These are phyloP conservation scores for Agrochola circellaris DNA, from an alignment of 2,888 invertebrate species.

Conservation along the genomic window DNA sequence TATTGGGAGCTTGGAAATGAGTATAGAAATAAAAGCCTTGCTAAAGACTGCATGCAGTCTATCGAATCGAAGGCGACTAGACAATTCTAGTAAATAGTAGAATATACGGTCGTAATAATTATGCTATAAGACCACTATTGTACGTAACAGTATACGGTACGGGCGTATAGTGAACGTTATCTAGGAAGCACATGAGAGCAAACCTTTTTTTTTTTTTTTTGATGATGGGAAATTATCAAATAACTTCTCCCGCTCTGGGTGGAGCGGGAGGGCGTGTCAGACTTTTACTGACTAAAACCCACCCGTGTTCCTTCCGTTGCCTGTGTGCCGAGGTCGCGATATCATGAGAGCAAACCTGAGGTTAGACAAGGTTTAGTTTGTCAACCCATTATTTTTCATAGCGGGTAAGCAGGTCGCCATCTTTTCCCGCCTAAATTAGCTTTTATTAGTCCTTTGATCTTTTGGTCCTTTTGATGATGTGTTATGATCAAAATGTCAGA, in stretches of 20 bases:
- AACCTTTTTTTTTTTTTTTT: too few species aligned
- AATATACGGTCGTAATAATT: background rate
- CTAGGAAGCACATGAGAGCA: background rate
- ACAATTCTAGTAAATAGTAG: background rate
- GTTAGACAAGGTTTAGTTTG: background rate
- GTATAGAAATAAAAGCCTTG: background rate
- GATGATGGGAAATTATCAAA: too few species aligned
- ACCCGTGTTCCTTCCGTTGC: too few species aligned
- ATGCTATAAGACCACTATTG: background rate
- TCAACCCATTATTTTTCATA: background rate
- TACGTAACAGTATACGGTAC: background rate
- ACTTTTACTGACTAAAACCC: too few species aligned
- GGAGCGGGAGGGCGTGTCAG: too few species aligned
- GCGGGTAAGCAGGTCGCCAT: background rate
- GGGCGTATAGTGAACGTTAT: background rate
- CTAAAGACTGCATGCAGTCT: background rate
- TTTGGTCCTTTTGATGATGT: background rate
- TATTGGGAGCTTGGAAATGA: background rate
- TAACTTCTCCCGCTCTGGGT: too few species aligned
- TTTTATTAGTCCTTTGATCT: conserved; percentile 2
- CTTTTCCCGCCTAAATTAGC: background rate
- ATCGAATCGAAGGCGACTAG: background rate
- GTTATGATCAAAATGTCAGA: background rate
- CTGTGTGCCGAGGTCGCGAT: too few species aligned
- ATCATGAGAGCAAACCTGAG: background rate